These are phyloP conservation scores for Chelmon rostratus DNA, from an alignment of 2,797 vertebrate species.

Conservation along the genomic window DNA sequence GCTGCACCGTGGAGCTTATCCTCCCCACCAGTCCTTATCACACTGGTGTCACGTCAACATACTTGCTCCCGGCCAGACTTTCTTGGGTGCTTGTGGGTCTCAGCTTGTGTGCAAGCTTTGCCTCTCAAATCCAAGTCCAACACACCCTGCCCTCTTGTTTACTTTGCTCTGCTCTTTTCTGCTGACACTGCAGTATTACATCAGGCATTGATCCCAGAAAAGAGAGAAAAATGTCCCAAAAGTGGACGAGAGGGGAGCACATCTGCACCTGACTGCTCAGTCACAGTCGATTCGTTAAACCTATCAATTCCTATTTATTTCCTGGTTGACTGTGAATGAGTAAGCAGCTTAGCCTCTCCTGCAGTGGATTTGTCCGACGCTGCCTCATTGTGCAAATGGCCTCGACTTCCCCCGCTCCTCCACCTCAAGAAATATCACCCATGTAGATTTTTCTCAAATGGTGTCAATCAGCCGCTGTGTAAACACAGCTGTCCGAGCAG, in stretches of 20 bases:
- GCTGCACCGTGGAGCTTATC: constrained; percentile 45
- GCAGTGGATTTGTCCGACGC: neutral
- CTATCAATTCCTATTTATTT: constrained; percentile 10
- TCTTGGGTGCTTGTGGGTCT: neutral
- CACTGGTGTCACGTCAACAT: constrained; percentile 59
- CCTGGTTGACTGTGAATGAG: neutral
- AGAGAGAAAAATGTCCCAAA: neutral
- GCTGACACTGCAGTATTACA: constrained; percentile 71
- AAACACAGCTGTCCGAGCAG: constrained; percentile 77
- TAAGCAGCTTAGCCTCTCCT: constrained; percentile 14
- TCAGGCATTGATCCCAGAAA: constrained; percentile 53
- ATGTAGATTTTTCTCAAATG: constrained; percentile 44
- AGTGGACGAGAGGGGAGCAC: neutral
- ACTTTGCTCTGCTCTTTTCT: constrained; percentile 55
- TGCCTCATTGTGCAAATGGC: constrained; percentile 1
- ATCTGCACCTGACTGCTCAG: constrained; percentile 5
- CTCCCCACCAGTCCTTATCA: constrained; percentile 62
- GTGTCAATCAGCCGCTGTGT: constrained; percentile 62
- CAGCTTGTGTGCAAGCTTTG: constrained; percentile 37
- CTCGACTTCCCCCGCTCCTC: neutral
- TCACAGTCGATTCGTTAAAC: neutral
- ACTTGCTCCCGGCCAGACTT: constrained; percentile 53
- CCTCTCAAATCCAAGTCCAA: constrained; percentile 43
- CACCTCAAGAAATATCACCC: neutral
- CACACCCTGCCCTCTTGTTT: constrained; percentile 66